A percentile compares a stretch with the other conserved stretches of the same genome.
Conservation (phyloP, 2,113 vertebrate genomes). For the Anseranas semipalmata region DNA sequence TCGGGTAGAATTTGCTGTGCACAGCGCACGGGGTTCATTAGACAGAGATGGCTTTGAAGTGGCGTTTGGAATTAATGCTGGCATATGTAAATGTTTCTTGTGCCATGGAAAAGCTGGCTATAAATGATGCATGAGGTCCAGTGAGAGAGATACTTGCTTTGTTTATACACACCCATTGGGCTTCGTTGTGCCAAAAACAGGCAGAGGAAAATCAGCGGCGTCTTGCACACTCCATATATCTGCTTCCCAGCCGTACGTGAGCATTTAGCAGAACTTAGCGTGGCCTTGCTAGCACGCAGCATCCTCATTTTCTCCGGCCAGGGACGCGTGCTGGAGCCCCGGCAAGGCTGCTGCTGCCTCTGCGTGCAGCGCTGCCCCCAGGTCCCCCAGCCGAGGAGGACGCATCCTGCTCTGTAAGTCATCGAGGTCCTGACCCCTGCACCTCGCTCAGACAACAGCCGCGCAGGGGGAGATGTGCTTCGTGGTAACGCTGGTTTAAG, state of each 20-base stretch:
- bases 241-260: not conserved
- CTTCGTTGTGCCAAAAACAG: not conserved
- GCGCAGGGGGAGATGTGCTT: rapidly evolving
- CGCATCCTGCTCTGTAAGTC: not conserved
- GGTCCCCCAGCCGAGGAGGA: not conserved
- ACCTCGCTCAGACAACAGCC: not conserved
- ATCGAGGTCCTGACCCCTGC: rapidly evolving
- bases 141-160: constrained; percentile 7
- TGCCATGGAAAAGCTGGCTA: constrained; percentile 47
- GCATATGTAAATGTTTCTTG: constrained; percentile 49
- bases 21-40: constrained; percentile 38
- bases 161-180: constrained; percentile 48
- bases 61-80: constrained; percentile 57
- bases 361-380: not conserved
- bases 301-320: not conserved
- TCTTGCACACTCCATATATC: not conserved
- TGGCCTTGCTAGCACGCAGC: not conserved
- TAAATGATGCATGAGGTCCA: constrained; percentile 68
- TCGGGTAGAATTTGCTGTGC: constrained; percentile 49
- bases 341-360: not conserved
- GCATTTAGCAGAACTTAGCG: not conserved
- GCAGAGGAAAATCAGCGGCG: not conserved
- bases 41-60: constrained; percentile 65
- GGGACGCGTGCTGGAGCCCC: not conserved
- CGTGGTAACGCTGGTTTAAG: not conserved